Base-by-base conservation (phyloP, 2,888 invertebrate genomes). In the Machimus atricapillus region DNA sequence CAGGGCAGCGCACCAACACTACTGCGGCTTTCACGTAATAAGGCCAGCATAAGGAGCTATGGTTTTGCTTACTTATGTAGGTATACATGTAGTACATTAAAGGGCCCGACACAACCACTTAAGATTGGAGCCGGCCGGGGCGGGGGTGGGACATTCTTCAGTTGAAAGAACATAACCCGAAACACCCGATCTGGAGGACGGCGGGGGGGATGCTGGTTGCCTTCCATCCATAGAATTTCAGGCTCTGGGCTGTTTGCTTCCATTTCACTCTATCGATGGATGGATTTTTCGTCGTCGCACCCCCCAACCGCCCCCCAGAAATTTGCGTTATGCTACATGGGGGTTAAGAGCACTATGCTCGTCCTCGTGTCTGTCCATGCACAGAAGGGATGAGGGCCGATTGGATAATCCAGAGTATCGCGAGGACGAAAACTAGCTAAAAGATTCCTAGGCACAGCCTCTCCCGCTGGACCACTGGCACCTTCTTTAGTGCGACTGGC, bases 191-290 rank as follows among this genome's bases (percentile, higher is more conserved):
- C 0, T 12, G 12, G 37, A 40, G 37, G 23, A 14, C 66, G 5
- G 23, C 66, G 5, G 40, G 16, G 16, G 81, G 81, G 58, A 31
- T 27, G 81, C 56, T 56, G 81, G 81, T 27, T 81, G 81, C 40
- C 66, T 23, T 52, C 37, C 66, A 58, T 83, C 66, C 27, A 66
- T 31, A 66, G 37, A 83, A 79, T 52, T 79, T 52, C 79, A 66
- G 46, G 56, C 34, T 66, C 66, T 83, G 82, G 66, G 19, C 74
- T 85, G 74, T 85, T 85, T 85, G 74, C 74, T 85, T 85, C 56
- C 74, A 74, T 85, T 66, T 23, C 66, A 66, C 66, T 66, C 66
- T 19, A 83, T 83, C 74, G 73, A 85, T 85, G 31, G 85, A 74
- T 43, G 46, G 74, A 85, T 73, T n/a, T 40, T 81, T 81, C 40